Evolutionary conservation across 2,797 vertebrate genomes (phyloP), one percentile per base, ranked within the genome.

Genomic region (Lophotriccus pileatus): DNA sequence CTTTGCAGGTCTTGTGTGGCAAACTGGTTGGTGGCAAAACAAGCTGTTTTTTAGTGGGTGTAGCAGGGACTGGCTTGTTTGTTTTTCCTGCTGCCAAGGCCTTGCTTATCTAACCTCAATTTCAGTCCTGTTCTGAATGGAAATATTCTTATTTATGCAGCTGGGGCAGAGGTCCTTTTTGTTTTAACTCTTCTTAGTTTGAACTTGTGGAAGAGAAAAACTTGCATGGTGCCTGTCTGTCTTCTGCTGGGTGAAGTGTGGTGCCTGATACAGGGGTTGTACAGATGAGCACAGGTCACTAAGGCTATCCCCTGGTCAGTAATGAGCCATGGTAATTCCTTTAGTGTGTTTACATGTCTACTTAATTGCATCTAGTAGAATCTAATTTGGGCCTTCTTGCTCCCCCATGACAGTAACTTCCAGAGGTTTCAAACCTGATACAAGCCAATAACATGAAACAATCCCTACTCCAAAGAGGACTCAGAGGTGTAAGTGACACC

Each of bases 111-210:
- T 97, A 91, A 94, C 83, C 94, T 96, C 85, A 80, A 21, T 84
- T 96, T 85, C 20, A 56, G 79, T 52, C 41, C 59, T 82, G 73
- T 72, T 91, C 79, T 73, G 76, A 9, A 0, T 91, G 93, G 89
- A 95, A 94, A 96, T 76, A 49, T 52, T 87, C 79, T 58, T 97
- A 97, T 97, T 97, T 97, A 93, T 96, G 83, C 95, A 97, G 95
- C 96, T 96, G 94, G 80, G 43, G 25, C 44, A 88, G 83, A 92
- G 83, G 67, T 46, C 39, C 32, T 90, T 90, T 81, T 63, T 76
- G 30, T 32, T 92, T 96, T 94, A 94, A 96, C 94, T 82, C 91
- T 73, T 94, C 14, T 18, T 28, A 24, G 77, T 56, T 60, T 67
- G 80, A 86, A 76, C 41, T 82, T n/a, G 18, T 36, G 34, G 34